Conservation (phyloP, 2,888 invertebrate species). For the Cerastoderma edule region DNA sequence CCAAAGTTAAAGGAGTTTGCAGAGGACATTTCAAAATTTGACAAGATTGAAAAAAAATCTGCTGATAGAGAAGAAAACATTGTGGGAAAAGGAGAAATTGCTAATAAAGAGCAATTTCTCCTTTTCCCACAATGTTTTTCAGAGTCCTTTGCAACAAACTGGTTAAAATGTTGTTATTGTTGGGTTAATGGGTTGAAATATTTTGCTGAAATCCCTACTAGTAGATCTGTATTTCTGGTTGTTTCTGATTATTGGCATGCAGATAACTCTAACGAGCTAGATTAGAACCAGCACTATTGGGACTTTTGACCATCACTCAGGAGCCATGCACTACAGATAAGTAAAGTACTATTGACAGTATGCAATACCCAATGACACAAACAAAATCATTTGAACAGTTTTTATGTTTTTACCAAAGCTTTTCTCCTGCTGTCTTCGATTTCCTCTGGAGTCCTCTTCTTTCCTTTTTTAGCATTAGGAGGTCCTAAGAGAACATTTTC, state of each 20-base stretch:
- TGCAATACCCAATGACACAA: background rate
- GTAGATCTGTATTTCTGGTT: background rate
- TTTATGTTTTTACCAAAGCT: constrained; percentile 37
- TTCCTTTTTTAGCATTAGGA: constrained; percentile 32
- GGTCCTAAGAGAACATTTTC: background rate
- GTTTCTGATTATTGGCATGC: background rate
- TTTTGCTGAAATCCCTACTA: too few relatives aligned
- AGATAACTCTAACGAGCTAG: background rate
- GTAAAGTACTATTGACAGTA: background rate
- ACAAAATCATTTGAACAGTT: background rate
- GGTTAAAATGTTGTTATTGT: too few relatives aligned
- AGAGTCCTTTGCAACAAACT: too few relatives aligned
- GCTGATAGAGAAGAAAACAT: too few relatives aligned
- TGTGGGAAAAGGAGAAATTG: too few relatives aligned
- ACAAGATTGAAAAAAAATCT: too few relatives aligned
- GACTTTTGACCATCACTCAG: background rate
- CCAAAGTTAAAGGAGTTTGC: too few relatives aligned
- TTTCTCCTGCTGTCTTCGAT: constrained; percentile 61
- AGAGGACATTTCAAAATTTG: too few relatives aligned
- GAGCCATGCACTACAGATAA: background rate
- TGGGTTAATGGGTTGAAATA: too few relatives aligned
- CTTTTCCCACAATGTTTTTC: too few relatives aligned
- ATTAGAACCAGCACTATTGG: background rate
- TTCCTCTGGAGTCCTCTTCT: constrained; percentile 69
- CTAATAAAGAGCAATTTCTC: too few relatives aligned